Evolutionary conservation across 2,113 vertebrate species (phyloP).

Genomic region (Toxotes chatareus): DNA sequence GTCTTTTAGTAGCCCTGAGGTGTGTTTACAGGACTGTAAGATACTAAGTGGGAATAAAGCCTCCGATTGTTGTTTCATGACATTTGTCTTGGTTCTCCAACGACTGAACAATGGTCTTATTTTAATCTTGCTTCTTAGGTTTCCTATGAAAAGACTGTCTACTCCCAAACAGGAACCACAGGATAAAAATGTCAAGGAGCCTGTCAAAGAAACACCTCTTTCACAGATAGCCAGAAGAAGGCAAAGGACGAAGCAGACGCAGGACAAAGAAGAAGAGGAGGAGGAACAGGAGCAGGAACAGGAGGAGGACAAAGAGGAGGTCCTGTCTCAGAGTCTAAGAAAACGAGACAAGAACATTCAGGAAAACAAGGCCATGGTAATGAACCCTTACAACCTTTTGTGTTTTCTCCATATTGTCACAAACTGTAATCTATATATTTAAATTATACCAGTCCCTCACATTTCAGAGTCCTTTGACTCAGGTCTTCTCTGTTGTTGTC

Average conservation of each 20-base stretch:
- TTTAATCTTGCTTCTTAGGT: slow-evolving; percentile 71
- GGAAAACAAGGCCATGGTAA: slow-evolving; percentile 98
- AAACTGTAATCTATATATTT: neutral
- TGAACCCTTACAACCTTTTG: neutral
- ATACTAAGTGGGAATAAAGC: neutral
- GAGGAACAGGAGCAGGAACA: slow-evolving; percentile 38
- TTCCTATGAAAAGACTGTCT: slow-evolving; percentile 88
- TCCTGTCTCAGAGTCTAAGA: slow-evolving; percentile 82
- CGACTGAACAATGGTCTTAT: neutral
- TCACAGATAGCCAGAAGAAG: slow-evolving; percentile 45
- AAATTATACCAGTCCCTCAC: neutral
- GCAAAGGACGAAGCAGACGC: slow-evolving; percentile 29
- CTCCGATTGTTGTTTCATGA: neutral
- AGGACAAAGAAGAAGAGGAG: neutral
- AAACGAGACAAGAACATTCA: slow-evolving; percentile 94
- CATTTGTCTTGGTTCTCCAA: neutral
- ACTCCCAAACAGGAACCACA: slow-evolving; percentile 53
- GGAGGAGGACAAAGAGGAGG: slow-evolving; percentile 65
- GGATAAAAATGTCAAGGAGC: slow-evolving; percentile 40
- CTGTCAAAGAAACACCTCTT: slow-evolving; percentile 21
- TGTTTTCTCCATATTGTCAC: neutral
- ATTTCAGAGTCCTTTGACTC: slow-evolving; percentile 2
- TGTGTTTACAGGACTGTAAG: slow-evolving; percentile 64
- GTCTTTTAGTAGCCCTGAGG: slow-evolving; percentile 91
- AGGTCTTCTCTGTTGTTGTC: slow-evolving; percentile 15